Percentiles rank a stretch among this genome's conserved stretches.
These are phyloP conservation scores for Rhamphomyia laevipes DNA, from an alignment of 2,888 invertebrate species.

Conservation along the genomic window DNA sequence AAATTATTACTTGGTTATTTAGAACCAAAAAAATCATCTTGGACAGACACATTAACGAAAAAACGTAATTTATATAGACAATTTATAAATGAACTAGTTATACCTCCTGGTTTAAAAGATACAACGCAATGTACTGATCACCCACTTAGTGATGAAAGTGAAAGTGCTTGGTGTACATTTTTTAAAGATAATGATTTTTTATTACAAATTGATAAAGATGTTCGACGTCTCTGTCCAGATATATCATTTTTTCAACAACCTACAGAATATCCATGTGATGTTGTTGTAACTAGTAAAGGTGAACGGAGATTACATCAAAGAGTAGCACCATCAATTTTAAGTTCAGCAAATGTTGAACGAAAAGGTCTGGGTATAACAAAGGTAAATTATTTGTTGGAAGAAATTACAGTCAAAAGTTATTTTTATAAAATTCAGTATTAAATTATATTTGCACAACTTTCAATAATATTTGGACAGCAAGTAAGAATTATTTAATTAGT, in stretches of 20 bases:
- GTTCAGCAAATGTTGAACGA: slow-evolving; percentile 77
- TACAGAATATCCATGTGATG: slow-evolving; percentile 78
- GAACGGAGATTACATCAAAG: slow-evolving; percentile 76
- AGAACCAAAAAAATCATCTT: slow-evolving; percentile 53
- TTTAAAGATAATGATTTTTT: slow-evolving; percentile 97
- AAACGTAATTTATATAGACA: slow-evolving; percentile 72
- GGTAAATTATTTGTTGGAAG: slow-evolving; percentile 42
- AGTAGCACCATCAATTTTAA: slow-evolving; percentile 74
- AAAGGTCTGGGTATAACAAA: slow-evolving; percentile 81
- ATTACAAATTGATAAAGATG: slow-evolving; percentile 96
- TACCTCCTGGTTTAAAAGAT: slow-evolving; percentile 60
- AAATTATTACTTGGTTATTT: slow-evolving; percentile 78
- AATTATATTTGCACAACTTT: background rate
- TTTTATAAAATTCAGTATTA: no score
- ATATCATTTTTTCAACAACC: slow-evolving; percentile 94
- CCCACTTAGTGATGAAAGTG: slow-evolving; percentile 78
- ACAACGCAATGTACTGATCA: slow-evolving; percentile 53
- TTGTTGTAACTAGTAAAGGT: slow-evolving; percentile 67
- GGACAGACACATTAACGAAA: slow-evolving; percentile 55
- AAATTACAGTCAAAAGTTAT: no score
- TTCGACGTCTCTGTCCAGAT: slow-evolving; percentile 86
- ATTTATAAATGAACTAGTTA: slow-evolving; percentile 80
- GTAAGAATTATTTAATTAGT: slow-evolving; percentile 7
- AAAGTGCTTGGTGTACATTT: slow-evolving; percentile 90
- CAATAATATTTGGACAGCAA: slow-evolving; percentile 7